Base-by-base conservation (phyloP, 1,140 invertebrate genomes). In the Dendroctonus valens region DNA sequence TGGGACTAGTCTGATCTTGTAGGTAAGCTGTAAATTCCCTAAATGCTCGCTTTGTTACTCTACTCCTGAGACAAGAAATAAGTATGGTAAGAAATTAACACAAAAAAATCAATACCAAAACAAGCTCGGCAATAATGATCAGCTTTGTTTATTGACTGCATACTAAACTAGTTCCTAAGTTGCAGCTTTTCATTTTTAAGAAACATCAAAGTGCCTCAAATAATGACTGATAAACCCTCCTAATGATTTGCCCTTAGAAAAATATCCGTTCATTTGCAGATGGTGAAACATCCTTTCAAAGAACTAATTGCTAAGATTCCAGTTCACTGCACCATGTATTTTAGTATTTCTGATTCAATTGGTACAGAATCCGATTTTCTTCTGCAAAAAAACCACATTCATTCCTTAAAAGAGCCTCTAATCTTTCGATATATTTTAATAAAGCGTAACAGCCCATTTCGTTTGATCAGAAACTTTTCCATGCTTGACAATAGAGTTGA, bases 161-260 rank as follows among this genome's bases (percentile, higher is more conserved):
- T 40, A 37, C 26, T 57, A 39, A 11, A 57, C 26, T 41, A 39
- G 14, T 42, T 26, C 26, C 26, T 26, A 26, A 26, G 41, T 40
- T 40, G 14, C 26, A 26, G 26, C 26, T 26, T 26, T 62, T 62
- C 42, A 49, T 65, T 54, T 51, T 65, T 52, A 65, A 59, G 6
- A 49, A 77, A 76, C 70, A 74, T 77, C 74, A 77, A 76, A 77
- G 75, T 64, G 60, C 59, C 46, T 68, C 68, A 72, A 74, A 75
- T 75, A 75, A 77, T 76, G 74, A 75, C 66, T 72, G 73, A 75
- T 76, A 76, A 75, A 75, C 75, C 73, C 70, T 70, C 70, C 73
- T 75, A 75, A 76, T 76, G 75, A 74, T 75, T 72, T 75, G 71
- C 74, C 73, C 70, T 70, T 69, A 72, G 74, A 75, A 76, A 75